These are phyloP conservation scores for Neotoxoptera formosana DNA, from an alignment of 1,140 invertebrate species.

Conservation along the genomic window DNA sequence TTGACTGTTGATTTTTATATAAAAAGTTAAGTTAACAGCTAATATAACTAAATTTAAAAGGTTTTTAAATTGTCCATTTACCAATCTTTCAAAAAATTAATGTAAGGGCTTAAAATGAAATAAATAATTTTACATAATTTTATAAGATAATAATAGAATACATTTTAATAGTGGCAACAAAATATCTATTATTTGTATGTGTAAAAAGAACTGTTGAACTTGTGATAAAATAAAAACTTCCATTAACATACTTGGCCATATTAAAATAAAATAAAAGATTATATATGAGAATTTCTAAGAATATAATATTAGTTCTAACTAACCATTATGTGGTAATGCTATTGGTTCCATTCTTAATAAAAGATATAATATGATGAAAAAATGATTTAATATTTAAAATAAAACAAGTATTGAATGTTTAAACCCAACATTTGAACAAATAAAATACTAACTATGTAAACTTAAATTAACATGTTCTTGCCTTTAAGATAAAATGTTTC, in stretches of 20 bases:
- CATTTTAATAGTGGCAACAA: neutral
- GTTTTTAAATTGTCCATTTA: neutral
- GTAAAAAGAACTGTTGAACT: neutral
- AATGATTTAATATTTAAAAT: neutral
- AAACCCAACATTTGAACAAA: neutral
- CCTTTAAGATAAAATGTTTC: neutral
- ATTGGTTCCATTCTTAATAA: neutral
- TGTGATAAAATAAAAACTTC: neutral
- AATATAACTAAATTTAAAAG: too few species aligned
- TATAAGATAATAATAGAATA: neutral
- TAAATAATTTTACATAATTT: neutral
- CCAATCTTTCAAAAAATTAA: neutral
- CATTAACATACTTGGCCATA: neutral
- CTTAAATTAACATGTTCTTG: neutral
- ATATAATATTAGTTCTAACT: too few species aligned
- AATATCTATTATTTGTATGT: neutral
- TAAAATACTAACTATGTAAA: neutral
- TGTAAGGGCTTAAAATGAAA: neutral
- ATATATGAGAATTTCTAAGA: neutral
- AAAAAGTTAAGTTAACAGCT: too few species aligned
- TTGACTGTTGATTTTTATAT: too few species aligned
- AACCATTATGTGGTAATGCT: too few species aligned
- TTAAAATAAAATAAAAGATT: neutral
- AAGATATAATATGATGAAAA: neutral
- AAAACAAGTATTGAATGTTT: slow-evolving; percentile 8